Percentiles rank a stretch among this genome's conserved stretches.
phyloP scores from a whole-genome alignment of 2,113 vertebrate species.

The Pelecanus crispus region DNA sequence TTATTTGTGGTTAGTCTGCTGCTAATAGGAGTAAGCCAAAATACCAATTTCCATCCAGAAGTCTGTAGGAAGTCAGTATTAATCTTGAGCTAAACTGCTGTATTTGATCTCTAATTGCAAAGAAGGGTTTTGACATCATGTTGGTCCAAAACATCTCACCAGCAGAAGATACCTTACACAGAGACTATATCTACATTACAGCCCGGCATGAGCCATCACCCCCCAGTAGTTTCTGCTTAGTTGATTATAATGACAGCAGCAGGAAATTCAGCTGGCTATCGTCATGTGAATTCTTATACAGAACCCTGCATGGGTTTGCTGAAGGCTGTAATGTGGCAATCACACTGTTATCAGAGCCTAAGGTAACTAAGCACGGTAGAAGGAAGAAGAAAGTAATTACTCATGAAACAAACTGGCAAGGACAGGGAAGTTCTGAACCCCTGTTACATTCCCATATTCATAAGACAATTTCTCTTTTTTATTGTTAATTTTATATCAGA shows the following conservation, averaged over 20 bases:
- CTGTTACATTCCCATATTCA: neutral
- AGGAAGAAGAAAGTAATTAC: neutral
- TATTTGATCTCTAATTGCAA: neutral
- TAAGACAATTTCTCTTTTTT: neutral
- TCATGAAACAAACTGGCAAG: neutral
- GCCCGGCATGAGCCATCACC: neutral
- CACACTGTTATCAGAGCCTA: neutral
- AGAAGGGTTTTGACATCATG: neutral
- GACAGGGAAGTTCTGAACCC: neutral
- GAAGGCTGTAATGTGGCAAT: neutral
- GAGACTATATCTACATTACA: neutral
- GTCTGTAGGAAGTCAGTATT: neutral
- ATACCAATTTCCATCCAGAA: neutral
- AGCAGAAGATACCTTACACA: neutral
- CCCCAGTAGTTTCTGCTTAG: neutral
- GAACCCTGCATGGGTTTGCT: neutral
- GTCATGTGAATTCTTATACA: neutral
- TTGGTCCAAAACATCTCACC: neutral
- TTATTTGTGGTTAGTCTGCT: neutral
- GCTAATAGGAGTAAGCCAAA: neutral
- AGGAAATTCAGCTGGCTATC: neutral
- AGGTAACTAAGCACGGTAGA: neutral
- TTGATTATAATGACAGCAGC: neutral
- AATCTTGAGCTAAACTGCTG: neutral
- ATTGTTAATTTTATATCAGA: constrained; percentile 18